phyloP scores from a whole-genome alignment of 2,113 vertebrate species.

The Lophochroa leadbeateri region DNA sequence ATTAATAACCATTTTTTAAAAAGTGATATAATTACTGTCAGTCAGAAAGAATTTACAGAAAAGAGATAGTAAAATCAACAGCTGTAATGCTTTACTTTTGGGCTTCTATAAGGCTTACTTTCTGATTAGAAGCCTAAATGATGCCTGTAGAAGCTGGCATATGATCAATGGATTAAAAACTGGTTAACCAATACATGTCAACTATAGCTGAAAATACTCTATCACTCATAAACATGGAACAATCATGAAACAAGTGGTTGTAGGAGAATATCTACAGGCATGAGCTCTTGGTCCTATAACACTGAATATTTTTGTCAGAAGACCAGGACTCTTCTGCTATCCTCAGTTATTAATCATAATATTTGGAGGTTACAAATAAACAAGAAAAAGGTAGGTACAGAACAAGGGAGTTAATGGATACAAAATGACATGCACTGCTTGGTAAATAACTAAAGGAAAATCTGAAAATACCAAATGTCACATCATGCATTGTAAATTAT shows the following conservation, averaged over 20 bases:
- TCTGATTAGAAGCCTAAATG: neutral
- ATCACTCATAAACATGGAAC: neutral
- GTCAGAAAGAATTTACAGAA: neutral
- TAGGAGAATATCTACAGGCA: neutral
- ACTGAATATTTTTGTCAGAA: neutral
- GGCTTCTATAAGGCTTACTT: neutral
- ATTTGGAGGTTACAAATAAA: neutral
- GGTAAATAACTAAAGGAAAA: neutral
- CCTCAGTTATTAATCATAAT: neutral
- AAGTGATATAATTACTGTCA: neutral
- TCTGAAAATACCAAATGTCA: neutral
- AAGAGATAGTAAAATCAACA: neutral
- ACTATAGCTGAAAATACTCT: neutral
- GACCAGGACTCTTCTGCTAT: neutral
- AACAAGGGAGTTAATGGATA: neutral
- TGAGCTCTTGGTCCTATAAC: neutral
- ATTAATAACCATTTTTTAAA: neutral
- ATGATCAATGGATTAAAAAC: neutral
- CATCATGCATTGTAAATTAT: neutral
- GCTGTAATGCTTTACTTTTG: neutral
- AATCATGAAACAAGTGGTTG: neutral
- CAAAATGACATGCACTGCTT: neutral
- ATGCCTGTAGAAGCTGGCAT: neutral
- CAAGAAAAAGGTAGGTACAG: neutral
- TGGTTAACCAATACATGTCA: neutral